Percentiles rank a stretch among this genome's conserved stretches.
Conservation (phyloP, 2,888 invertebrate genomes). For the Odontothrips loti region DNA sequence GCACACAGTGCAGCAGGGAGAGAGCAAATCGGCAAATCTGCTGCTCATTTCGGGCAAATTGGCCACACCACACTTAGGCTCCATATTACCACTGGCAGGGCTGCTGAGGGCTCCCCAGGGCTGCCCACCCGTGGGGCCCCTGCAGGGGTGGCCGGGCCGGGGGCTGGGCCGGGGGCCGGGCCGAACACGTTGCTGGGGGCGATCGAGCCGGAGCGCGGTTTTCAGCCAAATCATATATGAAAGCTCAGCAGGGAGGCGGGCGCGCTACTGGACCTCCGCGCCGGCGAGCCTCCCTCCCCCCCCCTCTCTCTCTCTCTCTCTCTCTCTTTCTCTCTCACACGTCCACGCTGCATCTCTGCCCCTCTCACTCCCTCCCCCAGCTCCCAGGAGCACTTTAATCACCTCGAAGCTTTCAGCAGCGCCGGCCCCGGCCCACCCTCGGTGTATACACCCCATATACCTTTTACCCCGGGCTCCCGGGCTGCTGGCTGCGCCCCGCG, state of each 20-base stretch:
- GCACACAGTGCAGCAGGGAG: neutral
- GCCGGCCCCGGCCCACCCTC: neutral
- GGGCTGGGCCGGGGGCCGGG: too few relatives aligned
- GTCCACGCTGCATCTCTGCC: neutral
- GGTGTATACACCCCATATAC: neutral
- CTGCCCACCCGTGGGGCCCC: too few relatives aligned
- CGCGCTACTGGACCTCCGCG: too few relatives aligned
- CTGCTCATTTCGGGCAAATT: slow-evolving; percentile 16
- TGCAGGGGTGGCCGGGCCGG: too few relatives aligned
- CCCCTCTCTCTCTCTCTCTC: neutral
- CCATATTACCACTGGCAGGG: neutral
- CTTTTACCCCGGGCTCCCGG: neutral
- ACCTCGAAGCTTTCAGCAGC: neutral
- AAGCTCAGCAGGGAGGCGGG: too few relatives aligned
- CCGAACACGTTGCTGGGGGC: neutral
- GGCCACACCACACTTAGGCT: neutral
- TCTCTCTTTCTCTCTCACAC: neutral
- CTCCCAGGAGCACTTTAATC: neutral
- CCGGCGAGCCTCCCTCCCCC: neutral
- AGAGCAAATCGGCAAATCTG: slow-evolving; percentile 13
- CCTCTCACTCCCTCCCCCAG: neutral
- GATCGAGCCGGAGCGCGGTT: neutral
- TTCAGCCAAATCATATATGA: neutral
- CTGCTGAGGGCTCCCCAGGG: neutral
- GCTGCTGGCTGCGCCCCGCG: neutral